Evolutionary conservation across 2,888 invertebrate genomes (phyloP).

Genomic region (Tipula unca): DNA sequence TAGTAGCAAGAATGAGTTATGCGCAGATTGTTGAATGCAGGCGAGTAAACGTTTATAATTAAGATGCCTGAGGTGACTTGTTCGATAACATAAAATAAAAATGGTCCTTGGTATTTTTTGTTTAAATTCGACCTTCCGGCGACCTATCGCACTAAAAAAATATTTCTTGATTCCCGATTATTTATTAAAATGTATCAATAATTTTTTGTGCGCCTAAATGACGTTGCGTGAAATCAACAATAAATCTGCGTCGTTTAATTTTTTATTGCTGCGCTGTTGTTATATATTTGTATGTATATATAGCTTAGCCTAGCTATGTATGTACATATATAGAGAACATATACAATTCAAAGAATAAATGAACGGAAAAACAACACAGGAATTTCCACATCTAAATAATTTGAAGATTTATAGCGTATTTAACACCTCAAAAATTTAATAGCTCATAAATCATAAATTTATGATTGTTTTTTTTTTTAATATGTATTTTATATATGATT

Average conservation of each 20-base stretch:
- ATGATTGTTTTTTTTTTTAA: background rate
- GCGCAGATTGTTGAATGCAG: too few relatives aligned
- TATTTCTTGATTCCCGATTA: too few relatives aligned
- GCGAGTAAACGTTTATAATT: too few relatives aligned
- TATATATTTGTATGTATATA: too few relatives aligned
- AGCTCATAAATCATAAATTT: background rate
- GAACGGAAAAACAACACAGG: background rate
- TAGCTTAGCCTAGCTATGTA: too few relatives aligned
- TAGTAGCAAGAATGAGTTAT: too few relatives aligned
- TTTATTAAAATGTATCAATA: background rate
- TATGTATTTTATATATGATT: background rate
- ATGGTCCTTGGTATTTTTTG: too few relatives aligned
- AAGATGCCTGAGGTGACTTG: too few relatives aligned
- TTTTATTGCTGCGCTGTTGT: background rate
- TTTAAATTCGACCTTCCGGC: too few relatives aligned
- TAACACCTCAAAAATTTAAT: background rate
- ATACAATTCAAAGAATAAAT: background rate
- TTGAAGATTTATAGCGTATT: background rate
- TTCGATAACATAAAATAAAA: too few relatives aligned
- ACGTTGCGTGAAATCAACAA: background rate
- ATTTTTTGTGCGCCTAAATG: background rate
- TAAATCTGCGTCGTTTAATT: background rate
- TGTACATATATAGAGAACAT: background rate
- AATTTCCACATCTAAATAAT: background rate
- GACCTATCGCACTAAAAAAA: too few relatives aligned